Evolutionary conservation across 2,113 vertebrate genomes (phyloP), one percentile per base, ranked within the genome.

Genomic region (Psittacula cyanocephala): DNA sequence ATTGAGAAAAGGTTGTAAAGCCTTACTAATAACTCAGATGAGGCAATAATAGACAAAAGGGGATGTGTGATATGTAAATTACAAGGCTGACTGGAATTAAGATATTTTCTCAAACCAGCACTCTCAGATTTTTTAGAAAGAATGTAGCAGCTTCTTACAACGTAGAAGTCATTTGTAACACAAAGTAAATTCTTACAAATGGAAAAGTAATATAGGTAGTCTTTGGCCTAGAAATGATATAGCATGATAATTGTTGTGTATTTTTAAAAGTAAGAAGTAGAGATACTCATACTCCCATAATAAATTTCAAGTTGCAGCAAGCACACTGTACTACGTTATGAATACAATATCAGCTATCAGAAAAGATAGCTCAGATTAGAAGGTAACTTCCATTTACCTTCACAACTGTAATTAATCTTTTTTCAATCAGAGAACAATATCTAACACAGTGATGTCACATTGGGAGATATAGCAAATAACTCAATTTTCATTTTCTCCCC

Each of bases 261-360:
- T 82, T 92, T 89, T 78, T 92, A 47, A 46, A 94, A 91, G 31
- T 64, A 19, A 89, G 55, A 93, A 90, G 91, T 44, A 41, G 6
- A 91, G 37, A 44, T 29, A 81, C 35, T 78, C 10, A 44, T 29
- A 81, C 35, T 78, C 10, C 17, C 31, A 28, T n/a, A 81, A 77
- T 77, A 22, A 9, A 74, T 64, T 95, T 82, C 74, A 91, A 33
- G 7, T 85, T 80, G 6, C 70, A 77, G 49, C 57, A 92, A 86
- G 23, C 81, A 33, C 53, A 71, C 14, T 55, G 23, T 55, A 27
- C 22, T 78, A 57, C 23, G 39, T 85, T 67, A 84, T 93, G 88
- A 93, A 88, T 25, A 52, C 10, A 85, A 55, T 6, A 86, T 60
- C 43, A 85, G 64, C 55, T 6, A 86, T 60, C 43, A 85, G 64